Evolutionary conservation across 2,797 vertebrate species (phyloP), one percentile per base, ranked within the genome.

Genomic region (Onychomys torridus): DNA sequence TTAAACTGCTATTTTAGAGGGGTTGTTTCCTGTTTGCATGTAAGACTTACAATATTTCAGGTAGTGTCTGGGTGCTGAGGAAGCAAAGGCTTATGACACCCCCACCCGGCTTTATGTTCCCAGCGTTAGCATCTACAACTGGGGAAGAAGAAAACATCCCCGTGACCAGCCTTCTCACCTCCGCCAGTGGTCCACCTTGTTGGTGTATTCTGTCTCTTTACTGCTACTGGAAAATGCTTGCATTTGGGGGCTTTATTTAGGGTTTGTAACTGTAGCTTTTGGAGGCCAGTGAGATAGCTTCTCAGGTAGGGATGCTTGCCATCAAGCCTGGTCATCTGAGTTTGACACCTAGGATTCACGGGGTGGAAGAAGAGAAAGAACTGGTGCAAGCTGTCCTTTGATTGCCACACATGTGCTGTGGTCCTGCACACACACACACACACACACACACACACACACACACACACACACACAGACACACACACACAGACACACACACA

Each of bases 91-190:
- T 75, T 19, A 16, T 32, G 52, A 46, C 21, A 55, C 1, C n/a
- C 32, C 52, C 4, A 32, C 27, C 8, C 12, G 2, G 0, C 5
- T 27, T 19, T 67, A 49, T 65, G n/a, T 65, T 32, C n/a, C 14
- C 12, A 16, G n/a, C 5, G 34, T 52, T 76, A 32, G 34, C 34
- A 29, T 25, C 59, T 61, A 52, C 5, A 23, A 29, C 27, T 46
- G 65, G 29, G 46, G 75, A 34, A 43, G 43, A 86, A 25, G 67
- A 78, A 83, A 17, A 14, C 27, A 21, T 40, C 13, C 52, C 63
- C 46, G 9, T 11, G 17, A 29, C 14, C 8, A 23, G 21, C 40
- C 11, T 90, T 95, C 19, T 13, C 76, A 49, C 57, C 9, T 0
- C 17, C 12, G 7, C 37, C 25, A 73, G 34, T 59, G 40, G 13